These are phyloP conservation scores for Melanotaenia boesemani DNA, from an alignment of 2,797 vertebrate genomes.

Conservation along the genomic window DNA sequence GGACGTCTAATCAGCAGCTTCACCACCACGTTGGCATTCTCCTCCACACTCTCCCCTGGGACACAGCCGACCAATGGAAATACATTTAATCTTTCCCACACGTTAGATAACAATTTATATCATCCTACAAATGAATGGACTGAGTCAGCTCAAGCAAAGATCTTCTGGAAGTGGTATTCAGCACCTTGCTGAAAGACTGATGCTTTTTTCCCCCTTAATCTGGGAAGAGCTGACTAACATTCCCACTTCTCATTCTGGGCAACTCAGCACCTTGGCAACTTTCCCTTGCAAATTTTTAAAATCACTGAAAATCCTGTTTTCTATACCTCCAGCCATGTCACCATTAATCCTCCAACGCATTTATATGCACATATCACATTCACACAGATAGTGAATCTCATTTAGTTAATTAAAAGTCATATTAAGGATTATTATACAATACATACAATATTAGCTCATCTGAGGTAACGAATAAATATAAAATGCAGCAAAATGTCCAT, in stretches of 20 bases:
- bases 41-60: slow-evolving; percentile 97
- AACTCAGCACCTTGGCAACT: slow-evolving; percentile 15
- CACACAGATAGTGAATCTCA: neutral
- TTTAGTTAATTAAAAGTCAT: neutral
- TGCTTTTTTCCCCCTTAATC: slow-evolving; percentile 3
- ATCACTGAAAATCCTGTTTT: slow-evolving; percentile 9
- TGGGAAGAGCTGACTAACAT: slow-evolving; percentile 20
- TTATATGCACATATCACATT: slow-evolving; percentile 1
- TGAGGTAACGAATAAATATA: neutral
- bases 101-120: neutral
- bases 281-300: slow-evolving; percentile 2
- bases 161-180: slow-evolving; percentile 9
- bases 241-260: slow-evolving; percentile 5
- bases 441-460: neutral
- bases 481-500: no score
- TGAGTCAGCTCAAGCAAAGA: slow-evolving; percentile 2
- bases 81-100: neutral
- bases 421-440: neutral
- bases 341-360: neutral
- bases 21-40: slow-evolving; percentile 98
- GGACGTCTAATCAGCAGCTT: slow-evolving; percentile 96
- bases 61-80: slow-evolving; percentile 4
- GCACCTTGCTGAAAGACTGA: neutral
- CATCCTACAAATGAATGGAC: neutral
- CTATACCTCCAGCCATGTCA: neutral